These are phyloP conservation scores for Lophius americanus DNA, from an alignment of 2,797 vertebrate species.

Conservation along the genomic window DNA sequence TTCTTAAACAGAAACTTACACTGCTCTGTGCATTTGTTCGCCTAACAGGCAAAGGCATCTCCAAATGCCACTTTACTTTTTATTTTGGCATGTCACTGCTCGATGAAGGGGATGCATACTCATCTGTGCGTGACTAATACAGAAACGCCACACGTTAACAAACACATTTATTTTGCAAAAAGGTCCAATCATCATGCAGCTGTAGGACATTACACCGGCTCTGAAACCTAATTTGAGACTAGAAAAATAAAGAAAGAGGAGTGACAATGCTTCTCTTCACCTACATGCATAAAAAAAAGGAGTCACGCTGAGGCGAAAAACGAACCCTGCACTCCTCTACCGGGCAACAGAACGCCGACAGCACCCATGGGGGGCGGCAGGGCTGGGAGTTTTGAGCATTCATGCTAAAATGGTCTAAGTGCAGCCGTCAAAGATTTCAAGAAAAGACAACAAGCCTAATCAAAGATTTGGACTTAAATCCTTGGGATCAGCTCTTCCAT, in stretches of 20 bases:
- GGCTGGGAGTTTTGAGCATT: constrained; percentile 38
- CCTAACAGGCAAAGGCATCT: constrained; percentile 14
- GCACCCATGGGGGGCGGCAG: constrained; percentile 7
- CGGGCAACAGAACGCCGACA: constrained; percentile 25
- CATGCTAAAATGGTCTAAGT: constrained; percentile 36
- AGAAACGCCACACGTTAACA: constrained; percentile 1
- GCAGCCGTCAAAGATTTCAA: constrained; percentile 50
- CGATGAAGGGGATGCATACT: constrained; percentile 22
- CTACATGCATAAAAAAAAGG: not conserved
- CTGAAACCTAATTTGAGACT: constrained; percentile 28
- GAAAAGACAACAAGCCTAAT: constrained; percentile 48
- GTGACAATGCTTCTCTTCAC: constrained; percentile 19
- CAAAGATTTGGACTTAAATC: constrained; percentile 49
- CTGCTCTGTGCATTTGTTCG: constrained; percentile 13
- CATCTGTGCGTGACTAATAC: constrained; percentile 12
- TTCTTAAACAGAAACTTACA: constrained; percentile 25
- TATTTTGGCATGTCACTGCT: constrained; percentile 14
- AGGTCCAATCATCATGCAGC: constrained; percentile 6
- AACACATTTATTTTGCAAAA: constrained; percentile 9
- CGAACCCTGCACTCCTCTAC: constrained; percentile 7
- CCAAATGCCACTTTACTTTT: constrained; percentile 27
- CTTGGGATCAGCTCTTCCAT: constrained; percentile 48
- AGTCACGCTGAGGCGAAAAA: constrained; percentile 10
- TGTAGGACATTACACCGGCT: constrained; percentile 13
- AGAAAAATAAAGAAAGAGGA: constrained; percentile 11